Evolutionary conservation across 2,113 vertebrate genomes (phyloP), one percentile per base, ranked within the genome.

Genomic region (Lutjanus erythropterus): DNA sequence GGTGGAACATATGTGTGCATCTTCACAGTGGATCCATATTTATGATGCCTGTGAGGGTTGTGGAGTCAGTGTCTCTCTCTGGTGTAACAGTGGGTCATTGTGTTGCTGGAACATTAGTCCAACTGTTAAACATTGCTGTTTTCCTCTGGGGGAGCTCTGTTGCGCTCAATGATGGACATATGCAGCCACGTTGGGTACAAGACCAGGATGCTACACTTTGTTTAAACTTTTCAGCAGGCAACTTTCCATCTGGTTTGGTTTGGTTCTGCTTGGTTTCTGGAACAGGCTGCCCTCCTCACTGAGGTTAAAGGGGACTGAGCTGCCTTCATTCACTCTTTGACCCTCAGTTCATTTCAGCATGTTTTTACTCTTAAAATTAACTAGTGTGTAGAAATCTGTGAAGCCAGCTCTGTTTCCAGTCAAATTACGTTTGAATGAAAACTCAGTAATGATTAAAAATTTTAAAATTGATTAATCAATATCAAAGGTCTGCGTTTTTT

Each of bases 51-150:
- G 71, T 53, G 78, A 87, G 83, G 79, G 52, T 29, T 85, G 62
- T 52, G 35, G 49, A 75, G 72, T 82, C 50, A 9, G 33, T 41
- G 58, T 80, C 35, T 77, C 46, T 79, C 55, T 78, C 50, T 29
- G 14, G 77, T 56, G 66, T 35, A 85, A 89, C 85, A 90, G 81
- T 81, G 69, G 86, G 72, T 87, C 83, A 82, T 89, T 90, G 87
- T 91, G 53, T 76, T 75, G 71, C 41, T 82, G 78, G 65, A 89
- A 81, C 91, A 74, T 81, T 35, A 85, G 83, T 33, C 56, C 64
- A 56, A 62, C 61, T 80, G 83, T 81, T 86, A 4, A 49, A 66
- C 65, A 35, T 59, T n/a, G 44, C 66, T 64, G 72, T 82, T 84
- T 81, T 25, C 18, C 61, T 84, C 49, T 33, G 60, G 21, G 73